Evolutionary conservation across 2,888 invertebrate genomes (phyloP), one percentile per base, ranked within the genome.

Genomic region (Rutpela maculata): DNA sequence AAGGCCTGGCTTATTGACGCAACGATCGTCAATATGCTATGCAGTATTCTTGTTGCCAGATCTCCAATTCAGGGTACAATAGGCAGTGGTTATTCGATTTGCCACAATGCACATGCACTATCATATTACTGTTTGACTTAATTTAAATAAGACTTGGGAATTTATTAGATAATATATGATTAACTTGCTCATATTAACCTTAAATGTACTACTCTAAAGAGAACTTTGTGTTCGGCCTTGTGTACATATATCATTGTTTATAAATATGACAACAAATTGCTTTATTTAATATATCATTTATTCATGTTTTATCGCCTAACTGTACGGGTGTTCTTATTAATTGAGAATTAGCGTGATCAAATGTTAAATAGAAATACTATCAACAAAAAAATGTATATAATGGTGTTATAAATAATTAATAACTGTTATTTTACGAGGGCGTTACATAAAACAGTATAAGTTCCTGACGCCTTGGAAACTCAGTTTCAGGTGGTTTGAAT

Each of bases 311-410:
- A 77, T 77, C 77, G 68, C 19, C 57, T 63, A 73, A 66, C 77
- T 50, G 35, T 66, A 77, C 74, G 79, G 77, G 77, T 72, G 79
- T 79, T 79, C 79, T 67, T 43, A 50, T 43, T 60, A 60, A 38
- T 72, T 72, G 19, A 19, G 63, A 15, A 7, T 63, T 50, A 43
- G 43, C 60, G 59, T 63, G 62, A 55, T 55, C 31, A 60, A 63
- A 72, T 55, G 55, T 19, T 63, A 67, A 67, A 55, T 55, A 19
- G 55, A 43, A 35, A 19, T 65, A 43, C 10, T 65, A 59, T 59
- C 59, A 59, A 59, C 59, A 59, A 59, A 59, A n/a, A 65, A 65
- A 43, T 43, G 18, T 71, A 5, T 60, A 59, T 35, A 60, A 31
- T 71, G 59, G 56, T 69, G 15, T n/a, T 62, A 62, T 31, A 62